A percentile compares a stretch with the other conserved stretches of the same genome.
These are phyloP conservation scores for Lumbricus terrestris DNA, from an alignment of 2,888 invertebrate species.

Conservation along the genomic window DNA sequence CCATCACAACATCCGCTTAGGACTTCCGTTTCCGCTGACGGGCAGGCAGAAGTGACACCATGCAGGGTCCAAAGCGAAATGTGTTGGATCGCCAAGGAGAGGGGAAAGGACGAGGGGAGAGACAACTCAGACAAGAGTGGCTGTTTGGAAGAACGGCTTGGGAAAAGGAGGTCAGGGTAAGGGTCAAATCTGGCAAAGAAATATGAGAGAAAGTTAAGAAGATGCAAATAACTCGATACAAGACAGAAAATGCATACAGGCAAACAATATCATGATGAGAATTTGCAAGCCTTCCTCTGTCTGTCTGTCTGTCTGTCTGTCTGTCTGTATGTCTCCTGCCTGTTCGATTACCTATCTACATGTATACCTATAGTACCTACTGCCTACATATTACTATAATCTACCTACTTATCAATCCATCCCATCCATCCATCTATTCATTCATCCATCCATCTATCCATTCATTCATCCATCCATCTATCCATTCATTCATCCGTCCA, in stretches of 20 bases:
- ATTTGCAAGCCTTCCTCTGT: background rate
- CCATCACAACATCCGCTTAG: no score
- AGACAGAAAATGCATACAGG: no score
- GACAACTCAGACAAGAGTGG: no score
- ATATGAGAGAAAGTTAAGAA: background rate
- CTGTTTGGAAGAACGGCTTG: background rate
- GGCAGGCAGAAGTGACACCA: no score
- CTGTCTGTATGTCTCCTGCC: background rate
- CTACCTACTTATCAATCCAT: background rate
- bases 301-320: background rate
- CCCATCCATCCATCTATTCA: background rate
- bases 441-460: no score
- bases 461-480: no score
- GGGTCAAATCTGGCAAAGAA: background rate
- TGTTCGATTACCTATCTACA: background rate
- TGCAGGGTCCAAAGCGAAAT: no score
- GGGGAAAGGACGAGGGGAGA: no score
- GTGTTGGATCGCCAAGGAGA: no score
- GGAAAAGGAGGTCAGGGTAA: background rate
- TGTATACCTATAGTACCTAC: no score
- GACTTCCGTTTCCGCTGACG: no score
- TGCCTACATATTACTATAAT: background rate
- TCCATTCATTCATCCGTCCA: background rate
- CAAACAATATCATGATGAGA: background rate
- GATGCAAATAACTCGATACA: background rate